Conservation (phyloP, 2,113 vertebrate species). For the Eolophus roseicapilla region DNA sequence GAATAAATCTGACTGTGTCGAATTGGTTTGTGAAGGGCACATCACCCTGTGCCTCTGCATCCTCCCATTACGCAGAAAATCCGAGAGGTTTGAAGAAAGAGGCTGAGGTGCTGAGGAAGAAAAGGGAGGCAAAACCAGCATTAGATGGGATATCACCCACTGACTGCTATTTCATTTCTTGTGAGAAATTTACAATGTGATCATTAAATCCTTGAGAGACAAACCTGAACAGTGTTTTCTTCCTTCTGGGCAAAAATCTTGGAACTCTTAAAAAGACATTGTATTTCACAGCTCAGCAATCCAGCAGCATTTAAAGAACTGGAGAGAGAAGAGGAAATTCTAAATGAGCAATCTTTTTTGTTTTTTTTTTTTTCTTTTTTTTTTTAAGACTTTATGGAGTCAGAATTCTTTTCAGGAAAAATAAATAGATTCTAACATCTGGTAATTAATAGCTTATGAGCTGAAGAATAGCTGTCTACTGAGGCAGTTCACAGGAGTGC, state of each 20-base stretch:
- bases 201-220: constrained; percentile 54
- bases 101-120: background rate
- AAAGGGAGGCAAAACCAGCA: background rate
- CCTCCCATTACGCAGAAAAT: background rate
- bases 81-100: background rate
- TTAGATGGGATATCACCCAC: constrained; percentile 16
- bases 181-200: constrained; percentile 27
- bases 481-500: background rate
- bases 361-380: rapidly evolving
- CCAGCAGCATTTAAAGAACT: background rate
- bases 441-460: constrained; percentile 29
- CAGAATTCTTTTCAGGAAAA: constrained; percentile 12
- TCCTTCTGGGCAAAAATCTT: constrained; percentile 57
- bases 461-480: background rate
- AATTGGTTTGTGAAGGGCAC: background rate
- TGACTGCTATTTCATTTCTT: constrained; percentile 28
- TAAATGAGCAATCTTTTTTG: background rate
- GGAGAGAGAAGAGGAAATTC: constrained; percentile 2
- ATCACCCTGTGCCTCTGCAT: background rate
- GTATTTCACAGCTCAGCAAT: constrained; percentile 49
- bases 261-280: constrained; percentile 29
- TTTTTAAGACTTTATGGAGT: background rate
- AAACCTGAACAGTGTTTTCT: constrained; percentile 53
- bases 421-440: background rate
- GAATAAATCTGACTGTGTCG: background rate